These are phyloP conservation scores for Ferdinandea cuprea DNA, from an alignment of 2,888 invertebrate species.

Conservation along the genomic window DNA sequence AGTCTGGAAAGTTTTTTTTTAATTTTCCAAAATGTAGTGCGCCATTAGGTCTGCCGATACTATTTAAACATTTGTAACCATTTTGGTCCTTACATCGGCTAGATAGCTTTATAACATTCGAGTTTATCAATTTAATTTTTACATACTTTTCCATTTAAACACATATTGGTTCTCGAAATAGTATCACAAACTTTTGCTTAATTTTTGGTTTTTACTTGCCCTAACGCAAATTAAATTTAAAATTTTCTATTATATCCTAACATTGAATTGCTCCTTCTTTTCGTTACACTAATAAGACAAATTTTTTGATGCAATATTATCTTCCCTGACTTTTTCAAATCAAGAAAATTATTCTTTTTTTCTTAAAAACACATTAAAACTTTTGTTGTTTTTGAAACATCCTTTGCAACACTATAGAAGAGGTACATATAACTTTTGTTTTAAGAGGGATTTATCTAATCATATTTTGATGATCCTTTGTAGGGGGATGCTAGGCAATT, in stretches of 20 bases:
- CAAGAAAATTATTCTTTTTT: constrained; percentile 11
- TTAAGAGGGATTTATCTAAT: constrained; percentile 29
- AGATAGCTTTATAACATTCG: not conserved
- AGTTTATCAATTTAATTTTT: constrained; percentile 4
- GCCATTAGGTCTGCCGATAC: no score
- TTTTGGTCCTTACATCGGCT: no score
- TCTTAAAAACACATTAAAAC: not conserved
- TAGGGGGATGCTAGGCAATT: constrained; percentile 83
- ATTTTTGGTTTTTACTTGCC: constrained; percentile 28
- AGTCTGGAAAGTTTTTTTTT: no score
- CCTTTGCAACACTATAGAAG: constrained; percentile 52
- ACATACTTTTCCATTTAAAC: constrained; percentile 39
- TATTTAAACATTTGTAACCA: no score
- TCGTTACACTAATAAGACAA: constrained; percentile 23
- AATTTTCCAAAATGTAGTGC: no score
- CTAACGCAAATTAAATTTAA: constrained; percentile 25
- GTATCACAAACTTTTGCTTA: constrained; percentile 63
- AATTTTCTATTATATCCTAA: constrained; percentile 24
- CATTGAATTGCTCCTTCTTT: constrained; percentile 3
- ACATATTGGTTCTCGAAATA: constrained; percentile 42
- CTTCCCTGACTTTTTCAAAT: not conserved
- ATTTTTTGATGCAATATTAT: constrained; percentile 37
- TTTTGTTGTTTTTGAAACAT: constrained; percentile 13
- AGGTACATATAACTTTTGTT: constrained; percentile 38
- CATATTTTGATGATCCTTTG: constrained; percentile 66